A percentile compares a stretch with the other conserved stretches of the same genome.
Conservation (phyloP, 2,888 invertebrate species). For the Thymelicus sylvestris region DNA sequence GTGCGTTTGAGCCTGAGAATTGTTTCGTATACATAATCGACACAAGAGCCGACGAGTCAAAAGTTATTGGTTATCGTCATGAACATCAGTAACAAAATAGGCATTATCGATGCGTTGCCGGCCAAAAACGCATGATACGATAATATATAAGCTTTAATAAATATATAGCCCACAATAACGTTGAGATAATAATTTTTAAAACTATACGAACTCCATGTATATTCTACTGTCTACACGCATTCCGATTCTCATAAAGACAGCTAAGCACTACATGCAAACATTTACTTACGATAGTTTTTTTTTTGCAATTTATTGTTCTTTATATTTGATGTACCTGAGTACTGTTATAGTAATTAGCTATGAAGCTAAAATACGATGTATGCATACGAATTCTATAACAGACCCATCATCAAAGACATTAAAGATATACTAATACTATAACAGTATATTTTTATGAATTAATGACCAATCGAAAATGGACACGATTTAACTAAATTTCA, state of each 20-base stretch:
- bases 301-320: conserved; percentile 24
- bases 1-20: conserved; percentile 17
- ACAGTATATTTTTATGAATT: neutral
- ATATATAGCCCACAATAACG: conserved; percentile 53
- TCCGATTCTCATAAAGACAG: conserved; percentile 42
- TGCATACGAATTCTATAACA: neutral
- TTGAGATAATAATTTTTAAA: neutral
- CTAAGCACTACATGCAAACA: conserved; percentile 49
- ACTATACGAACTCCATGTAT: conserved; percentile 1
- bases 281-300: conserved; percentile 21
- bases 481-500: too few relatives aligned
- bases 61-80: too few relatives aligned
- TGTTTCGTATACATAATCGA: too few relatives aligned
- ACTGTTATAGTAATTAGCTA: too few relatives aligned
- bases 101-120: too few relatives aligned
- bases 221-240: conserved; percentile 52
- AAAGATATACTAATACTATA: too few relatives aligned
- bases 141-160: conserved; percentile 4
- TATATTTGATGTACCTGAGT: neutral
- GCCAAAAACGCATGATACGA: too few relatives aligned
- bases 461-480: neutral
- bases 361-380: too few relatives aligned
- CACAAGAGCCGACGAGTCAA: too few relatives aligned
- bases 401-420: neutral
- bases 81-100: too few relatives aligned